phyloP scores from a whole-genome alignment of 2,797 vertebrate species.

The Acanthurus tractus region DNA sequence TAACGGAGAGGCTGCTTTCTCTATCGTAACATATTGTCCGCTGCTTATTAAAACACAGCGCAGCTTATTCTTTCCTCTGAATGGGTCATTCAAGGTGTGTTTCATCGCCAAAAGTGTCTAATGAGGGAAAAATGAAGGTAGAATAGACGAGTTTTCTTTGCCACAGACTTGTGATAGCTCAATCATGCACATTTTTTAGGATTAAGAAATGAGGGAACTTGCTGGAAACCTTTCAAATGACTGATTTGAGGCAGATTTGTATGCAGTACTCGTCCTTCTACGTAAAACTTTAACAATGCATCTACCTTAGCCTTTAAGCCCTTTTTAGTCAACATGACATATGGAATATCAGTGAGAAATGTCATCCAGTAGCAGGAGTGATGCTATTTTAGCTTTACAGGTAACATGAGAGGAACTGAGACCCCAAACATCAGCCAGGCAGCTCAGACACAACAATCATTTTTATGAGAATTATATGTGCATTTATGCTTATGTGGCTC shows the following conservation, averaged over 20 bases:
- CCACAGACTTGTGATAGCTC: neutral
- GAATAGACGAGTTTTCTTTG: neutral
- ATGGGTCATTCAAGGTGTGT: conserved; percentile 2
- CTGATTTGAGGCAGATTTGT: neutral
- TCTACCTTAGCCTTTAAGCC: neutral
- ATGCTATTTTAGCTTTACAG: neutral
- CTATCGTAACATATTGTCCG: conserved; percentile 44
- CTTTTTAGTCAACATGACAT: neutral
- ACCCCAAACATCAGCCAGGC: neutral
- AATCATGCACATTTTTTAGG: neutral
- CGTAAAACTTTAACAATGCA: neutral
- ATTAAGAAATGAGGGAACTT: neutral
- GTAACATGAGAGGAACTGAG: neutral
- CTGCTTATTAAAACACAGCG: conserved; percentile 54
- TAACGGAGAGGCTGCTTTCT: conserved; percentile 66
- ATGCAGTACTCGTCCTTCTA: neutral
- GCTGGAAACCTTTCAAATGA: neutral
- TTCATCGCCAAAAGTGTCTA: neutral
- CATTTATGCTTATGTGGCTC: neutral
- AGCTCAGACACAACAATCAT: no score
- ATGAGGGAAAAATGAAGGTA: conserved; percentile 1
- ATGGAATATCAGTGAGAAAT: neutral
- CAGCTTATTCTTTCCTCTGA: conserved; percentile 39
- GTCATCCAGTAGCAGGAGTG: neutral
- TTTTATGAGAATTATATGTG: neutral